Percentiles rank a stretch among this genome's conserved stretches.
Conservation (phyloP, 2,888 invertebrate species). For the Cosmorhoe ocellata region DNA sequence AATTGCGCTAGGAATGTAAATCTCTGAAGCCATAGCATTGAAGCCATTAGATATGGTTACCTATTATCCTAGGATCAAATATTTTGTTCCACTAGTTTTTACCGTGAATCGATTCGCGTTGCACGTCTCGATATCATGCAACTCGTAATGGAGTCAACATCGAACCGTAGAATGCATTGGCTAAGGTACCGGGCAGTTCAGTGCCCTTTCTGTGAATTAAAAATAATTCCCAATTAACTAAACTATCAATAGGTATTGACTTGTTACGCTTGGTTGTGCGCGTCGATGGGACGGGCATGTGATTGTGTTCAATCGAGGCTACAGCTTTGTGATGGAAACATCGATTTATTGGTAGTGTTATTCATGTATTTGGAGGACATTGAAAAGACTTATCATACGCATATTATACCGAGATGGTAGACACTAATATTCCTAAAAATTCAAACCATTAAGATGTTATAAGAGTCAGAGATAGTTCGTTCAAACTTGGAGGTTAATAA, state of each 20-base stretch:
- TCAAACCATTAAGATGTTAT: too few species aligned
- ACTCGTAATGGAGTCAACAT: conserved; percentile 32
- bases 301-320: conserved; percentile 4
- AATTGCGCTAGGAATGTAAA: conserved; percentile 6
- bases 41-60: neutral
- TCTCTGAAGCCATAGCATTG: conserved; percentile 10
- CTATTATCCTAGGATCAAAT: conserved; percentile 2
- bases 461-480: too few species aligned
- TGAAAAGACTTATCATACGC: too few species aligned
- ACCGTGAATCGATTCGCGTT: conserved; percentile 37
- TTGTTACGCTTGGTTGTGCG: conserved; percentile 45
- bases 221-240: conserved; percentile 48
- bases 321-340: neutral
- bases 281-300: conserved; percentile 29
- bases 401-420: too few species aligned
- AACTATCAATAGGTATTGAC: conserved; percentile 39
- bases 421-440: too few species aligned
- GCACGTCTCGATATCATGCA: conserved; percentile 33
- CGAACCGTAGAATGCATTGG: conserved; percentile 40
- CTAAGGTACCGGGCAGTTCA: conserved; percentile 27
- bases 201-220: conserved; percentile 42
- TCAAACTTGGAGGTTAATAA: too few species aligned
- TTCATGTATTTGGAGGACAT: too few species aligned
- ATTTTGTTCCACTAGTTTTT: conserved; percentile 23
- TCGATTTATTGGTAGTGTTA: too few species aligned